Evolutionary conservation across 2,797 vertebrate species (phyloP).

Genomic region (Crypturellus tataupa): DNA sequence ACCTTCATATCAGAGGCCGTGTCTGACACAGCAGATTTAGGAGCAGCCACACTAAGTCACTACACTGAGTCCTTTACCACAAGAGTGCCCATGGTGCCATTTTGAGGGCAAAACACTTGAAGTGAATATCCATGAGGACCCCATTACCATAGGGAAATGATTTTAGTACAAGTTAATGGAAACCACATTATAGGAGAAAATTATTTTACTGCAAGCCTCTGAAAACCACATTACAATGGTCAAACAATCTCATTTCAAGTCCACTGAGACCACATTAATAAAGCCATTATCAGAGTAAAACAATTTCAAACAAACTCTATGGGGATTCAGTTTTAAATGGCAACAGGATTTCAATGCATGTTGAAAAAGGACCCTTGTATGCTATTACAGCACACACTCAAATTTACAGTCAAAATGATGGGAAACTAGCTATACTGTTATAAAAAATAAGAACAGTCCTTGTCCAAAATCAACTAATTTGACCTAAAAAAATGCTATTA

Average conservation of each 20-base stretch:
- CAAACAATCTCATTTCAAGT: conserved; percentile 83
- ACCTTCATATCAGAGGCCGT: conserved; percentile 8
- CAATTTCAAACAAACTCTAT: conserved; percentile 79
- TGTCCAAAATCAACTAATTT: conserved; percentile 17
- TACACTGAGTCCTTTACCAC: not conserved
- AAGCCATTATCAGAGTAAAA: conserved; percentile 84
- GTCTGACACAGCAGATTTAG: conserved; percentile 45
- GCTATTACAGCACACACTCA: conserved; percentile 46
- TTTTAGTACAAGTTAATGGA: conserved; percentile 83
- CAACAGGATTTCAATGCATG: conserved; percentile 76
- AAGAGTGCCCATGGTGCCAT: conserved; percentile 42
- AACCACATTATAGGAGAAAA: conserved; percentile 82
- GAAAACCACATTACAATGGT: conserved; percentile 82
- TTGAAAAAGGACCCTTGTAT: conserved; percentile 71
- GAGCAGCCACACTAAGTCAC: not conserved
- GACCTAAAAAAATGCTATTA: conserved; percentile 45
- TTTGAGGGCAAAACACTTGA: conserved; percentile 74
- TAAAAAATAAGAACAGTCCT: not conserved
- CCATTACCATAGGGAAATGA: conserved; percentile 79
- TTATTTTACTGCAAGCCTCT: conserved; percentile 81
- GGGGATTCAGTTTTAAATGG: conserved; percentile 80
- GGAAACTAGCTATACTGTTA: conserved; percentile 45
- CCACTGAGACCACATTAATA: conserved; percentile 83
- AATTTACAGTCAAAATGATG: conserved; percentile 66
- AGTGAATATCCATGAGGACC: conserved; percentile 76